phyloP scores from a whole-genome alignment of 2,888 invertebrate genomes.

The Lutraria lutraria region DNA sequence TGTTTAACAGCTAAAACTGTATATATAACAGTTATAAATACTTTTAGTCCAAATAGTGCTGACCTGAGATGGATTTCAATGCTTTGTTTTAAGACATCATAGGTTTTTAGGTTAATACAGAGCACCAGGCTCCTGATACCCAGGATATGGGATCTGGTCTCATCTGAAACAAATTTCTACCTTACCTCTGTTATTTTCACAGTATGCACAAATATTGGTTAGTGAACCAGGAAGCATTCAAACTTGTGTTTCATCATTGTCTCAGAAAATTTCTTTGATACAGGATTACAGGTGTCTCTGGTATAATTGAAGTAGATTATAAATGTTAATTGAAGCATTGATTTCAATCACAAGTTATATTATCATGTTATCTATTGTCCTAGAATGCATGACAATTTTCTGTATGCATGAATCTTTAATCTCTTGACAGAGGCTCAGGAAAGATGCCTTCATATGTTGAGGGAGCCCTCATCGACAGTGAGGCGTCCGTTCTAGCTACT shows the following conservation, averaged over 20 bases:
- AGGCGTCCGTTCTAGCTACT: constrained; percentile 97
- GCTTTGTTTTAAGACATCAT: neutral
- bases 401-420: constrained; percentile 56
- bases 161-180: no score
- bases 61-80: neutral
- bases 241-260: no score
- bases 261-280: no score
- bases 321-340: neutral
- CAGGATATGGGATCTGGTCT: no score
- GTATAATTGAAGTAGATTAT: no score
- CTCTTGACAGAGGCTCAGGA: constrained; percentile 66
- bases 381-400: constrained; percentile 47
- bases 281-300: no score
- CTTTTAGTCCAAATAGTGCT: neutral
- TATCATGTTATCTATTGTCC: neutral
- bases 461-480: constrained; percentile 92
- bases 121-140: no score
- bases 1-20: neutral
- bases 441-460: constrained; percentile 89
- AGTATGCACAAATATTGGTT: no score
- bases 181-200: no score
- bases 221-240: no score
- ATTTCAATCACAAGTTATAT: neutral
- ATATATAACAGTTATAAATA: neutral
- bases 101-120: no score